Evolutionary conservation across 2,113 vertebrate species (phyloP), one percentile per base, ranked within the genome.

Genomic region (Corythaeola cristata): DNA sequence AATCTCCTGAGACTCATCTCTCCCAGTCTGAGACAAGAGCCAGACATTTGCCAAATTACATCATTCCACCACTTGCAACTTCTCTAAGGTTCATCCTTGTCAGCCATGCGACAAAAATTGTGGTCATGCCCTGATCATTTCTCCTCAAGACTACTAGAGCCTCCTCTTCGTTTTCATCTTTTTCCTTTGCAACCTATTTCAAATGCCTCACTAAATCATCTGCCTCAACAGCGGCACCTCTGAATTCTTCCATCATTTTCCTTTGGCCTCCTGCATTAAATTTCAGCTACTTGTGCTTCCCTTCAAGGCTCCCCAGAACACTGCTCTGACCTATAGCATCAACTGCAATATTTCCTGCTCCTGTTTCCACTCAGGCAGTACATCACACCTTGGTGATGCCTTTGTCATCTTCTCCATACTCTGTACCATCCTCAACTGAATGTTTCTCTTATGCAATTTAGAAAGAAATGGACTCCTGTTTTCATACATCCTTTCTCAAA

Each of bases 161-260:
- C 77, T 92, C n/a, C 84, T 91, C 86, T 93, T 95, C 47, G 75
- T 95, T 97, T 97, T 75, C 73, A 89, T 76, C 50, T 85, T 89
- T 92, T 85, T 86, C 73, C 76, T 74, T 84, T 81, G 76, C 83
- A 95, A 71, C 73, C 77, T 85, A 73, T 91, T 96, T 91, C 87
- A 95, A 95, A 91, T 23, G 33, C 93, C 71, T 89, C 92, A 41
- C 62, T 97, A 97, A 97, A 97, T 97, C 94, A 95, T 69, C 85
- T 74, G 71, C 74, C 84, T 85, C 71, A 66, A 55, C 95, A 94
- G 50, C 0, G 0, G 77, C 84, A 95, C 81, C 89, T 92, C 85
- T 85, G 89, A 93, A 94, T 92, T 95, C 81, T 89, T 89, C 91
- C 44, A 60, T 89, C 75, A n/a, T 89, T 71, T 91, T 93, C 89